These are phyloP conservation scores for Apamea epomidion DNA, from an alignment of 2,888 invertebrate species.

Conservation along the genomic window DNA sequence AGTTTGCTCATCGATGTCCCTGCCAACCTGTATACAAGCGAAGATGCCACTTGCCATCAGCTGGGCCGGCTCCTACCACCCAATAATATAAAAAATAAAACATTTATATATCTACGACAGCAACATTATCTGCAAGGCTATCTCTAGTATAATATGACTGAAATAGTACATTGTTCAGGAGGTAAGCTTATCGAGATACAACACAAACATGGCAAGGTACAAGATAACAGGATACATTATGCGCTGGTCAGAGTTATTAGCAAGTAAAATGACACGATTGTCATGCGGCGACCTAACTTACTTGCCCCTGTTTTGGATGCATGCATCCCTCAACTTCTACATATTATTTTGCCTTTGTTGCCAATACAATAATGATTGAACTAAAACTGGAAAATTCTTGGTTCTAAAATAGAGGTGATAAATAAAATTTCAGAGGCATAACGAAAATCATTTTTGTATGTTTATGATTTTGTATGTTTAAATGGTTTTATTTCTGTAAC, in stretches of 20 bases:
- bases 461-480: too few relatives aligned
- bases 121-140: slow-evolving; percentile 9
- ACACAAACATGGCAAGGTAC: slow-evolving; percentile 55
- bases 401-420: neutral
- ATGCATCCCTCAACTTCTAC: slow-evolving; percentile 51
- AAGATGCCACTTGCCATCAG: neutral
- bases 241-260: slow-evolving; percentile 75
- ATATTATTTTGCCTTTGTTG: slow-evolving; percentile 17
- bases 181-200: slow-evolving; percentile 54
- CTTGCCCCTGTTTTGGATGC: slow-evolving; percentile 65
- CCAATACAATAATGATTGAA: neutral
- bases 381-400: neutral
- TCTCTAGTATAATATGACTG: neutral
- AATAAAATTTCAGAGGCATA: neutral
- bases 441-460: neutral
- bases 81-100: neutral
- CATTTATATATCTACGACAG: neutral
- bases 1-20: neutral
- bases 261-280: slow-evolving; percentile 81
- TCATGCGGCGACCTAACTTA: slow-evolving; percentile 74
- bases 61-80: neutral
- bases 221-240: slow-evolving; percentile 72
- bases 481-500: too few relatives aligned
- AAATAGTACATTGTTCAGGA: slow-evolving; percentile 33
- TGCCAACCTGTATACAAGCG: neutral